These are phyloP conservation scores for Neelides sp. DNA, from an alignment of 1,140 invertebrate species.

Conservation along the genomic window DNA sequence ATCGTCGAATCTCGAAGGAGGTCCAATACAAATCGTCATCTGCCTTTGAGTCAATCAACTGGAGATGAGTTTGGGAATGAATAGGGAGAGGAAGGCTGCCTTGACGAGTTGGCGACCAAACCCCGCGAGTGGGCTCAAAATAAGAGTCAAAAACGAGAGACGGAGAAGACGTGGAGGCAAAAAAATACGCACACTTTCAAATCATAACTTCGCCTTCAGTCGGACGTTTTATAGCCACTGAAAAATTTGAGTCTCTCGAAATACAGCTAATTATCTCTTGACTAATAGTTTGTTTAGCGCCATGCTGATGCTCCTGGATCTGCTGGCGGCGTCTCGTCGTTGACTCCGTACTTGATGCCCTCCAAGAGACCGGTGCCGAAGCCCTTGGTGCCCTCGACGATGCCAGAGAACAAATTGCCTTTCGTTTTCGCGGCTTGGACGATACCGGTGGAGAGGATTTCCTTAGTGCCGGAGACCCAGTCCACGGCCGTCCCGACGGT, in stretches of 20 bases:
- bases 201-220: too few species aligned
- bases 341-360: conserved; percentile 31
- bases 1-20: too few species aligned
- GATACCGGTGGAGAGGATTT: conserved; percentile 28
- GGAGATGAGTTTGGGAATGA: too few species aligned
- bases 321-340: conserved; percentile 28
- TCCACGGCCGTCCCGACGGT: conserved; percentile 32
- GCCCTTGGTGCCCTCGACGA: conserved; percentile 31
- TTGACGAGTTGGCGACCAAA: too few species aligned
- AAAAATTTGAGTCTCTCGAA: neutral
- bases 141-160: too few species aligned
- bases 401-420: conserved; percentile 30
- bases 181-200: neutral
- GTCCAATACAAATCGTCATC: too few species aligned
- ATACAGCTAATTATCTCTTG: conserved; percentile 11
- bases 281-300: too few species aligned
- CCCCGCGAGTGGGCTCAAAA: too few species aligned
- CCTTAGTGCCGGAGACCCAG: conserved; percentile 31
- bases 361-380: conserved; percentile 31
- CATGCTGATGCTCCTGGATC: conserved; percentile 21
- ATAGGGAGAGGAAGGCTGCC: too few species aligned
- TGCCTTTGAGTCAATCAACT: too few species aligned
- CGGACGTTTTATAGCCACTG: neutral
- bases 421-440: conserved; percentile 32
- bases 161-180: neutral